These are phyloP conservation scores for Megatriorchis doriae DNA, from an alignment of 2,113 vertebrate species.

Conservation along the genomic window DNA sequence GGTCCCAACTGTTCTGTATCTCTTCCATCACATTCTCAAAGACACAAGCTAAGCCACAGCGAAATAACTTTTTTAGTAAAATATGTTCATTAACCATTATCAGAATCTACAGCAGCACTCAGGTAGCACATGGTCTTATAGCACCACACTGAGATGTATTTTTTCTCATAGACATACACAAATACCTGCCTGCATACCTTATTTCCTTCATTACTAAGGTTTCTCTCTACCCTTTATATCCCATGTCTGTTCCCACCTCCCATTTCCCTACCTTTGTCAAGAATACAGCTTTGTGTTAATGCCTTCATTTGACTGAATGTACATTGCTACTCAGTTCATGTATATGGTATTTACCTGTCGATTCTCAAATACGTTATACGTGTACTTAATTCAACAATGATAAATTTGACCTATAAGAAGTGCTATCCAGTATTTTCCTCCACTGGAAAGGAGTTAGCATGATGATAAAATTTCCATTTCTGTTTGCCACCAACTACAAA, in stretches of 20 bases:
- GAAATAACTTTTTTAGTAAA: background rate
- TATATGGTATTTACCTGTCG: background rate
- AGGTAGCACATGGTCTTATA: fast-evolving
- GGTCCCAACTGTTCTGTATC: background rate
- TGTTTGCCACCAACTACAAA: background rate
- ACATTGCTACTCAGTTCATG: background rate
- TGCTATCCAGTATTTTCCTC: background rate
- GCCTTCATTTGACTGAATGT: background rate
- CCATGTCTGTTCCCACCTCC: background rate
- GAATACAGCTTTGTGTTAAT: background rate
- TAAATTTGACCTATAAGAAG: background rate
- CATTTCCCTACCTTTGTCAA: background rate
- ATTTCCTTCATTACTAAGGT: background rate
- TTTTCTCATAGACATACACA: background rate
- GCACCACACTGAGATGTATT: background rate
- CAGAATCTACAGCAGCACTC: background rate
- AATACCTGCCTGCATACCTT: background rate
- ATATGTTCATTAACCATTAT: background rate
- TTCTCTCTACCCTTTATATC: background rate
- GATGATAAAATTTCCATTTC: background rate
- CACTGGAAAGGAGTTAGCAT: background rate
- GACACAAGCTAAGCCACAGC: background rate
- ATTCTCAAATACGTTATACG: background rate
- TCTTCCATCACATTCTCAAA: background rate
- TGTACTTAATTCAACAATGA: background rate